phyloP scores from a whole-genome alignment of 2,113 vertebrate species.

The Rostratula benghalensis region DNA sequence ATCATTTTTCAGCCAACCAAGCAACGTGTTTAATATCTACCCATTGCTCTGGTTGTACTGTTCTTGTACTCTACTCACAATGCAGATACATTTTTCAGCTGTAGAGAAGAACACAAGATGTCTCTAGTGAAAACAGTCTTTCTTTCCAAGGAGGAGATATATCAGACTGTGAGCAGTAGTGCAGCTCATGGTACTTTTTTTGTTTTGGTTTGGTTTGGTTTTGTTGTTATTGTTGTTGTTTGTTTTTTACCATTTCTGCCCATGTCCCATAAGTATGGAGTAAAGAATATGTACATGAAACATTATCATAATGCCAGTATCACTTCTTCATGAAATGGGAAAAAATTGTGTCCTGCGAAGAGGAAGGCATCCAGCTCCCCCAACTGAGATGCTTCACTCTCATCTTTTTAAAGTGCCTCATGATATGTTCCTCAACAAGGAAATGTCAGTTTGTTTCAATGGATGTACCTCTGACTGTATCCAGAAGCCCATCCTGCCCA shows the following conservation, averaged over 20 bases:
- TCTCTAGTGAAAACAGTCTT: background rate
- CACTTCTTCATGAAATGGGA: background rate
- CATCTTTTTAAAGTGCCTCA: background rate
- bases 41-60: background rate
- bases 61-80: background rate
- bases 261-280: background rate
- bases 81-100: background rate
- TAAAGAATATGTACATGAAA: background rate
- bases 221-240: background rate
- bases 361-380: background rate
- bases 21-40: background rate
- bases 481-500: background rate
- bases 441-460: background rate
- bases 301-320: background rate
- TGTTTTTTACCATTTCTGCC: background rate
- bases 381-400: background rate
- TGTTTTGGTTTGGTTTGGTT: too few species aligned
- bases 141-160: background rate
- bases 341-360: background rate
- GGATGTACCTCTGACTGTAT: background rate
- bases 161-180: background rate
- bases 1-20: background rate
- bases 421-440: background rate
- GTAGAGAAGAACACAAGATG: background rate
- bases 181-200: too few species aligned